phyloP scores from a whole-genome alignment of 1,140 invertebrate genomes.

The Stratiolaelaps scimitus region DNA sequence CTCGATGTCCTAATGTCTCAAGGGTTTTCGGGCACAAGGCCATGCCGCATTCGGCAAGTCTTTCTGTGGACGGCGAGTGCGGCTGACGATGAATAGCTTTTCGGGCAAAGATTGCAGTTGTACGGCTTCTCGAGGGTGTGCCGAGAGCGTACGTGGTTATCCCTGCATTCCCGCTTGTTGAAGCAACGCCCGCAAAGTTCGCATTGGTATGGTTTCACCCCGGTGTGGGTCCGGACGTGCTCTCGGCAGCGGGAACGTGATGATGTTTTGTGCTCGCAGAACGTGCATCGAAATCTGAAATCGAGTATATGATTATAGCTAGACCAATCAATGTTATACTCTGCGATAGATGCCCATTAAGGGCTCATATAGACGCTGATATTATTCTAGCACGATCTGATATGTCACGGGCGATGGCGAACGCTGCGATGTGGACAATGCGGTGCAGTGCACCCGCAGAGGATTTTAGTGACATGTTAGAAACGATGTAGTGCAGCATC shows the following conservation, averaged over 20 bases:
- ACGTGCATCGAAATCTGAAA: slow-evolving; percentile 14
- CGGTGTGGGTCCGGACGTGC: slow-evolving; percentile 41
- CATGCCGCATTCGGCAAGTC: slow-evolving; percentile 14
- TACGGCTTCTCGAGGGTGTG: slow-evolving; percentile 21
- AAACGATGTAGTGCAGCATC: too few relatives aligned
- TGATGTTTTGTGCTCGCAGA: slow-evolving; percentile 23
- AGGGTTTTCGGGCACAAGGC: neutral
- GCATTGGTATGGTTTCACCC: slow-evolving; percentile 50
- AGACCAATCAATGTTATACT: too few relatives aligned
- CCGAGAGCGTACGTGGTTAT: slow-evolving; percentile 20
- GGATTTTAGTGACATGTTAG: too few relatives aligned
- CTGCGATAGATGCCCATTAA: too few relatives aligned
- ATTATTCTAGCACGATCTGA: too few relatives aligned
- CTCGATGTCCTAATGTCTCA: too few relatives aligned
- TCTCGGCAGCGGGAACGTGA: slow-evolving; percentile 29
- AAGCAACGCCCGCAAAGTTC: slow-evolving; percentile 45
- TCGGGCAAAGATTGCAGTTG: slow-evolving; percentile 25
- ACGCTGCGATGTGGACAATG: too few relatives aligned
- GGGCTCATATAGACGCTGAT: too few relatives aligned
- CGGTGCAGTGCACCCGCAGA: too few relatives aligned
- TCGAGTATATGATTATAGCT: too few relatives aligned
- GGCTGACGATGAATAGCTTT: slow-evolving; percentile 9
- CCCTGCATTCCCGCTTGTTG: slow-evolving; percentile 39
- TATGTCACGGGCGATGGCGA: too few relatives aligned
- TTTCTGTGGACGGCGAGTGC: slow-evolving; percentile 22